Evolutionary conservation across 2,888 invertebrate genomes (phyloP), one percentile per base, ranked within the genome.

Genomic region (Amphipoea oculea): DNA sequence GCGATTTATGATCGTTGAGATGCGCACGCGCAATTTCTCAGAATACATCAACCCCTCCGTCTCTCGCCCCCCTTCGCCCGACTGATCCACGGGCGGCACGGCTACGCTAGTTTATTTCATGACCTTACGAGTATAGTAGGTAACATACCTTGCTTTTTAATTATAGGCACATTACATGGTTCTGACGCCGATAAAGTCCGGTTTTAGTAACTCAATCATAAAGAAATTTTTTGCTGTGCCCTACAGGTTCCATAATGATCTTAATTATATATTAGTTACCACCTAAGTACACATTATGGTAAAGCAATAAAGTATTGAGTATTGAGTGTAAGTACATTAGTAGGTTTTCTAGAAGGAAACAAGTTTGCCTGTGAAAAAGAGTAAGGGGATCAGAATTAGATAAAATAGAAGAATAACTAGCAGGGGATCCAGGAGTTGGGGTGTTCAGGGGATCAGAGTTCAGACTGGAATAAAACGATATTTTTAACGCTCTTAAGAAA

Each of bases 21-120:
- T 91, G 93, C 91, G 92, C 92, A 89, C 90, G 92, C 93, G 92
- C 91, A 91, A 86, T 84, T 92, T 94, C 93, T 91, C 82, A 88
- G 93, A 93, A 93, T 78, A 79, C 66, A 78, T 82, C 72, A 45
- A 68, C 60, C 68, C 78, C 60, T 68, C 54, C 73, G 69, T 77
- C 83, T 60, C 69, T 12, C 80, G 42, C 65, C 51, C 66, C 48
- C 78, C 66, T 36, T 12, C 77, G 36, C 65, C 68, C 73, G 60
- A 73, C 74, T 63, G 82, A 73, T 72, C 83, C 80, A 69, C 79
- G 73, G 80, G 65, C 83, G 83, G 85, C 83, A 88, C 83, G 83
- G 91, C 90, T 89, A 92, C 92, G 92, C 91, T 91, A 84, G 90
- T 93, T 92, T 90, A 90, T 90, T 91, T 91, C 89, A 92, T 89